Conservation (phyloP, 2,797 vertebrate genomes). For the Etheostoma nigrum region DNA sequence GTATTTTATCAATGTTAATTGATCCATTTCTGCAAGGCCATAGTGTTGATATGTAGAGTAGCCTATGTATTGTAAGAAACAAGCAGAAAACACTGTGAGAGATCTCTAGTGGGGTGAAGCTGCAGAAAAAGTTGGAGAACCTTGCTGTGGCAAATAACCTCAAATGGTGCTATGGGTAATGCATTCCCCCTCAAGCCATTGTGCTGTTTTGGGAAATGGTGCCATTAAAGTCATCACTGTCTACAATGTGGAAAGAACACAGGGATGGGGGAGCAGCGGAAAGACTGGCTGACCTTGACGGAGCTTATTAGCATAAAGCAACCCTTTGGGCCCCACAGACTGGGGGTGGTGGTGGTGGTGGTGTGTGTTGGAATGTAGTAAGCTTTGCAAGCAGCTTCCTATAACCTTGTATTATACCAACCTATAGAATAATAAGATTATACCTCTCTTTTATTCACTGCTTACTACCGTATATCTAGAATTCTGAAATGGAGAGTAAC, state of each 20-base stretch:
- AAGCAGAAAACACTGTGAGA: constrained; percentile 20
- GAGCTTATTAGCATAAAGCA: constrained; percentile 78
- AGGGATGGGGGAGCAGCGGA: constrained; percentile 41
- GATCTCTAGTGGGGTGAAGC: constrained; percentile 34
- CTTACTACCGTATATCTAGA: background rate
- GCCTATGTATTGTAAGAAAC: constrained; percentile 11
- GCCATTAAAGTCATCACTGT: constrained; percentile 76
- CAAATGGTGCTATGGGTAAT: constrained; percentile 57
- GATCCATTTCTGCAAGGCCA: constrained; percentile 10
- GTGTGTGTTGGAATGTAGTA: constrained; percentile 25
- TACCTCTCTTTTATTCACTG: constrained; percentile 10
- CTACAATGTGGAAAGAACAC: constrained; percentile 65
- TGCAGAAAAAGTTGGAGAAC: constrained; percentile 52
- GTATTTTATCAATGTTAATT: constrained; percentile 11
- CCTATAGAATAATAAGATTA: constrained; percentile 29
- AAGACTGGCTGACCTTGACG: constrained; percentile 79
- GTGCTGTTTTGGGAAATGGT: constrained; percentile 64
- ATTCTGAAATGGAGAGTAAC: background rate
- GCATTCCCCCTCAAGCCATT: constrained; percentile 63
- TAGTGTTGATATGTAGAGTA: constrained; percentile 15
- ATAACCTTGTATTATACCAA: constrained; percentile 46
- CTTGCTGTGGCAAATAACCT: constrained; percentile 54
- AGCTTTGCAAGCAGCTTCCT: constrained; percentile 37
- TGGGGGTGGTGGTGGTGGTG: constrained; percentile 23
- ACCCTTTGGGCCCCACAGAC: constrained; percentile 57